A percentile compares a stretch with the other conserved stretches of the same genome.
These are phyloP conservation scores for Aegithalos caudatus DNA, from an alignment of 2,113 vertebrate species.

Conservation along the genomic window DNA sequence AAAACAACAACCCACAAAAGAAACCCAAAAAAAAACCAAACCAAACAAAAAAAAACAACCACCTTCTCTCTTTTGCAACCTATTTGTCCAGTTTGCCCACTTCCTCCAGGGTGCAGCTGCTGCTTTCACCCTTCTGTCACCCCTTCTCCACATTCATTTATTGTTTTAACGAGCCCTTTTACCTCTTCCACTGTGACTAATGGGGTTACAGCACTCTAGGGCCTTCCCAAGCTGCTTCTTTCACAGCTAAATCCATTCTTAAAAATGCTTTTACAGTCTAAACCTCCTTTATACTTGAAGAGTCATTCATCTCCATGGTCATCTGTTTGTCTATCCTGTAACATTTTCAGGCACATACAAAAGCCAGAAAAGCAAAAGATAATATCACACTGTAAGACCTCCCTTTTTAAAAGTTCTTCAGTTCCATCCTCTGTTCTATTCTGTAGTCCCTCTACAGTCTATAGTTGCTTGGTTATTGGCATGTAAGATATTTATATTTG, in stretches of 20 bases:
- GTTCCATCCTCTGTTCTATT: not conserved
- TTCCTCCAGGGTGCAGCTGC: conserved; percentile 62
- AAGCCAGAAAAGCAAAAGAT: not conserved
- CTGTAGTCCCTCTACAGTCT: not conserved
- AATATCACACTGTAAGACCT: not conserved
- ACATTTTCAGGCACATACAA: not conserved
- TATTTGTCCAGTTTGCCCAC: conserved; percentile 33
- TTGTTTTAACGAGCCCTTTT: conserved; percentile 67
- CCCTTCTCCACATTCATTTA: conserved; percentile 58
- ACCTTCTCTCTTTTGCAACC: not conserved
- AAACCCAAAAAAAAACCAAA: no score
- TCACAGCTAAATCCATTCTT: conserved; percentile 60
- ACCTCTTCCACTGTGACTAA: conserved; percentile 70
- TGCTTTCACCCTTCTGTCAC: conserved; percentile 45
- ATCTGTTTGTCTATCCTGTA: not conserved
- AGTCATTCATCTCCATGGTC: not conserved
- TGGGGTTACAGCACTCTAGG: conserved; percentile 66
- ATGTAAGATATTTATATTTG: not conserved
- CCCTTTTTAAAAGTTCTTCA: not conserved
- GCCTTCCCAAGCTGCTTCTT: conserved; percentile 61
- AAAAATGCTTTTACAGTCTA: conserved; percentile 37
- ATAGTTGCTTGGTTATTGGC: not conserved
- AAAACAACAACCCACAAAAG: no score
- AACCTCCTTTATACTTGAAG: conserved; percentile 29
- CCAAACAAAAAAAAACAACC: not conserved